Percentiles rank a stretch among this genome's conserved stretches.
Evolutionary conservation across 2,888 invertebrate genomes (phyloP).

Genomic region (Smittia sp.): DNA sequence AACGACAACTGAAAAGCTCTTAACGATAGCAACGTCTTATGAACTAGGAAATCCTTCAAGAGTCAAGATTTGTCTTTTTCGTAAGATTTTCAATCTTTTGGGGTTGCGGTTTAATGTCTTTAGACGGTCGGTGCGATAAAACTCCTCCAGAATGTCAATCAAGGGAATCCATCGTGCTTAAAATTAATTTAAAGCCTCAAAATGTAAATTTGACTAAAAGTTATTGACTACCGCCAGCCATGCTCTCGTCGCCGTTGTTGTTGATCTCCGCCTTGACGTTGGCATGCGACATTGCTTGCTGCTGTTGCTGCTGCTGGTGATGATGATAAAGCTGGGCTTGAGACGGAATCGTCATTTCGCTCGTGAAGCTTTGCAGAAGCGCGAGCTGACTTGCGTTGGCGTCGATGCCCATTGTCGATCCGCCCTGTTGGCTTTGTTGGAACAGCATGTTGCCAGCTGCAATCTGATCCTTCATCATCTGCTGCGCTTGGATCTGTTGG

Average conservation of each 20-base stretch:
- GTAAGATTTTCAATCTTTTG: constrained; percentile 42
- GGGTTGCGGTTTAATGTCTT: constrained; percentile 28
- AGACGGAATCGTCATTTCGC: constrained; percentile 41
- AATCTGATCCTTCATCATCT: constrained; percentile 40
- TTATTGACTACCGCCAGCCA: constrained; percentile 25
- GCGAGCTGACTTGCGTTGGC: constrained; percentile 32
- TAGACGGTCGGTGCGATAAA: neutral
- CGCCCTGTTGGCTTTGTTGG: neutral
- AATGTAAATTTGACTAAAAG: constrained; percentile 1
- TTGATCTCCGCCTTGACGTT: constrained; percentile 34
- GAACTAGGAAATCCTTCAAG: neutral
- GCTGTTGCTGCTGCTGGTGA: constrained; percentile 42
- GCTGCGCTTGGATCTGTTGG: constrained; percentile 38
- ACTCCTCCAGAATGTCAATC: neutral
- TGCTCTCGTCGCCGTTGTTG: constrained; percentile 33
- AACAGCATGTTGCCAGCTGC: constrained; percentile 15
- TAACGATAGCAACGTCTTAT: neutral
- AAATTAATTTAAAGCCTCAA: constrained; percentile 31
- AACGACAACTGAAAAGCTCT: constrained; percentile 11
- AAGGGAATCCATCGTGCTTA: neutral
- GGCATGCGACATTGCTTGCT: neutral
- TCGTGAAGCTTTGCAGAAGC: constrained; percentile 35
- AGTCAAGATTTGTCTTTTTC: constrained; percentile 41
- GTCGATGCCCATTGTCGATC: constrained; percentile 11
- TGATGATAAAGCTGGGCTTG: constrained; percentile 39